A percentile compares a stretch with the other conserved stretches of the same genome.
phyloP scores from a whole-genome alignment of 64 coral and sea anemone species.

The Actinia equina region DNA sequence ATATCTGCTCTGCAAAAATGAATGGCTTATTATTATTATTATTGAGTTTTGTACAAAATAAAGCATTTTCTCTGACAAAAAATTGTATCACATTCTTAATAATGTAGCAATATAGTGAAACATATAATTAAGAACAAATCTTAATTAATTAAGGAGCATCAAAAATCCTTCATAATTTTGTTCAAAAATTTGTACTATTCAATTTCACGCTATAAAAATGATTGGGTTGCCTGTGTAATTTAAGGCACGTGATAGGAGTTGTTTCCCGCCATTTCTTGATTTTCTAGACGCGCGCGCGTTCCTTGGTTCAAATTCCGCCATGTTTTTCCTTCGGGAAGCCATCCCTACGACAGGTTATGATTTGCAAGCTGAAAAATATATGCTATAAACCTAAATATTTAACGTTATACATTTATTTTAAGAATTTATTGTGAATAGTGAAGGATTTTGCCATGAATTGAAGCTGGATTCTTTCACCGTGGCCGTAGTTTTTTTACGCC shows the following conservation, averaged over 20 bases:
- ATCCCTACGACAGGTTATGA: background rate
- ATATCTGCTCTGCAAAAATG: too few relatives aligned
- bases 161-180: too few relatives aligned
- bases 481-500: too few relatives aligned
- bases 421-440: background rate
- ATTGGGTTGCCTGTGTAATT: slow-evolving; percentile 6
- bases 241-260: background rate
- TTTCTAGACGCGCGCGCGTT: background rate
- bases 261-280: slow-evolving; percentile 21
- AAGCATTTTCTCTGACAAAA: too few relatives aligned
- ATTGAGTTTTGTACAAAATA: too few relatives aligned
- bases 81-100: too few relatives aligned
- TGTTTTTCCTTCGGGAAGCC: background rate
- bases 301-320: background rate
- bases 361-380: background rate
- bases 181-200: too few relatives aligned
- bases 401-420: background rate
- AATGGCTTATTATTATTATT: too few relatives aligned
- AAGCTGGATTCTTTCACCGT: background rate
- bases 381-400: background rate
- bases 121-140: too few relatives aligned
- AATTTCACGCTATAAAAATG: background rate
- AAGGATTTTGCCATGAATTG: background rate
- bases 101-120: too few relatives aligned
- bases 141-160: too few relatives aligned